phyloP scores from a whole-genome alignment of 2,113 vertebrate species.

The Nothoprocta pentlandii region DNA sequence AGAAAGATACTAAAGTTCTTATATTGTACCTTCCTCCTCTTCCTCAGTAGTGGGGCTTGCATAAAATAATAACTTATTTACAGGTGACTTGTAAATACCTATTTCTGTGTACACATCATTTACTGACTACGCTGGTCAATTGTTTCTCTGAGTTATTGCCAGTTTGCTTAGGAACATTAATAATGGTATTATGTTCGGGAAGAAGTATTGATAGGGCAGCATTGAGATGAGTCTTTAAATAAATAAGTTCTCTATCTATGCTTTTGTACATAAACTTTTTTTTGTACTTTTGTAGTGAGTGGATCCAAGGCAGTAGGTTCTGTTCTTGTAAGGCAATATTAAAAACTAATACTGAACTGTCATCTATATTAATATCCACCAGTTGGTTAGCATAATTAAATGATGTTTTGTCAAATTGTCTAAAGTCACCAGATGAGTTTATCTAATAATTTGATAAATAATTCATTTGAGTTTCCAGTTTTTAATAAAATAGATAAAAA shows the following conservation, averaged over 20 bases:
- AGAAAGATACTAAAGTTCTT: neutral
- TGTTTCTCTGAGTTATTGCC: neutral
- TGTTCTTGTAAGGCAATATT: conserved; percentile 8
- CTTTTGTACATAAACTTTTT: too few species aligned
- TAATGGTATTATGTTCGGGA: neutral
- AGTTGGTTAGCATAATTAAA: conserved; percentile 64
- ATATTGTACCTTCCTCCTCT: neutral
- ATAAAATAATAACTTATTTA: neutral
- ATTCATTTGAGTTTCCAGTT: conserved; percentile 30
- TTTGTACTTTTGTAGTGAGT: neutral
- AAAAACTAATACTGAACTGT: conserved; percentile 23
- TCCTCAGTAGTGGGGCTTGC: neutral
- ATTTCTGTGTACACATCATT: neutral
- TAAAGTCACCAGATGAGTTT: conserved; percentile 53
- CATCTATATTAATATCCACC: conserved; percentile 10
- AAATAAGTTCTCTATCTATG: neutral
- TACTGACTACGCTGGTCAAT: neutral
- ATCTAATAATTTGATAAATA: conserved; percentile 64
- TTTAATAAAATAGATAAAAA: conserved; percentile 67
- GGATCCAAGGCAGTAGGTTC: neutral
- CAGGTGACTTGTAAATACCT: neutral
- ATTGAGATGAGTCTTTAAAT: neutral
- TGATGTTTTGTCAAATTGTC: conserved; percentile 49
- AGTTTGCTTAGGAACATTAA: neutral
- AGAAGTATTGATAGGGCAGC: neutral